phyloP scores from a whole-genome alignment of 2,113 vertebrate species.

The Rhadina sibilatrix region DNA sequence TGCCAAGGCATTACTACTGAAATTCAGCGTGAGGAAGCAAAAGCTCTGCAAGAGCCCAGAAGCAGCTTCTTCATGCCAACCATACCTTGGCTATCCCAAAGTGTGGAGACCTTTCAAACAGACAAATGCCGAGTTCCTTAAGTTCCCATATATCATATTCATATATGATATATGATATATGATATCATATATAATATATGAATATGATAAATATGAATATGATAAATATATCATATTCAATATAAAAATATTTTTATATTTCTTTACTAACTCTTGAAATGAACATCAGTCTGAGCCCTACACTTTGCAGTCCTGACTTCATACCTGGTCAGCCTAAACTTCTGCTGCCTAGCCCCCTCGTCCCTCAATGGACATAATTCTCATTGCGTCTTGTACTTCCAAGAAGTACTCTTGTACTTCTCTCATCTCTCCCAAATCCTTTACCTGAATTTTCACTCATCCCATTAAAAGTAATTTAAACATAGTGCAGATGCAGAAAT shows the following conservation, averaged over 20 bases:
- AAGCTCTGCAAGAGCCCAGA: not conserved
- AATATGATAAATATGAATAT: no score
- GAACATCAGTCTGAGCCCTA: not conserved
- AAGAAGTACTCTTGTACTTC: not conserved
- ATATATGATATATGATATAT: no score
- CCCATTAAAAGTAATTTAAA: not conserved
- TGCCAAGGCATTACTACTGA: not conserved
- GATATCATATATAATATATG: no score
- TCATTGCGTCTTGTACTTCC: not conserved
- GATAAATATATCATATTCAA: not conserved
- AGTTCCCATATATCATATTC: no score
- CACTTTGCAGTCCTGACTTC: not conserved
- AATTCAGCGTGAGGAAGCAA: not conserved
- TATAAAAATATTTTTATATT: not conserved
- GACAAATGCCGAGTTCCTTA: not conserved
- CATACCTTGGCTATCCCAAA: not conserved
- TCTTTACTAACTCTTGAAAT: not conserved
- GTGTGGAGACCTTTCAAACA: not conserved
- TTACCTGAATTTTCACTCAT: not conserved
- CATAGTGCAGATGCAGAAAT: not conserved
- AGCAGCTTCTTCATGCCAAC: not conserved
- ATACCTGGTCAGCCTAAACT: not conserved
- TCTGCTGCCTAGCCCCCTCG: rapidly evolving
- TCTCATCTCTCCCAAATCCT: not conserved
- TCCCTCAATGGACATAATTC: not conserved